Evolutionary conservation across 2,113 vertebrate species (phyloP).

Genomic region (Catharus fuscescens): DNA sequence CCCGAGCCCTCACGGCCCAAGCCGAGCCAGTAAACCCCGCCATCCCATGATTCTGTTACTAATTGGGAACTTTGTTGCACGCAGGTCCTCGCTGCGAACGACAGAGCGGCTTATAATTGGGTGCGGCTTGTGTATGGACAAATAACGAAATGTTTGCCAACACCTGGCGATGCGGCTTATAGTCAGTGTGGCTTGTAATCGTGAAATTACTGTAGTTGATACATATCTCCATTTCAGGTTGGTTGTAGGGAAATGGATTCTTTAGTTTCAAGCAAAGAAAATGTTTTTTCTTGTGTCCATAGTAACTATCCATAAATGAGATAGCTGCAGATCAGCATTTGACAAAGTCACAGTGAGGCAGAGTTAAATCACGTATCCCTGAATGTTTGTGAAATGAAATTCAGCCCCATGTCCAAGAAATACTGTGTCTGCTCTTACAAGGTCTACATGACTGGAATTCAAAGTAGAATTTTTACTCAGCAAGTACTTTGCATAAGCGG

Average conservation of each 20-base stretch:
- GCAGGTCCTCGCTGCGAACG: too few species aligned
- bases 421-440: background rate
- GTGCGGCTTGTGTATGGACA: too few species aligned
- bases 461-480: background rate
- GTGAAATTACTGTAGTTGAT: background rate
- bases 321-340: background rate
- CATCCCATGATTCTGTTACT: too few species aligned
- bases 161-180: too few species aligned
- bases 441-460: rapidly evolving
- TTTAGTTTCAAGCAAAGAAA: background rate
- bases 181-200: too few species aligned
- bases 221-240: background rate
- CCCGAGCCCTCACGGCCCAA: too few species aligned
- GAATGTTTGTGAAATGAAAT: background rate
- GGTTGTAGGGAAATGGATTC: background rate
- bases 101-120: too few species aligned
- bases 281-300: background rate
- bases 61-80: too few species aligned
- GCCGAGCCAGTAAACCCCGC: too few species aligned
- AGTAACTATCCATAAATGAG: background rate
- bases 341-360: background rate
- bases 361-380: background rate
- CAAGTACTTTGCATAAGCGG: background rate
- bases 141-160: too few species aligned
- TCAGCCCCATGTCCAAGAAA: background rate